phyloP scores from a whole-genome alignment of 2,797 vertebrate genomes.

The Danio choprae region DNA sequence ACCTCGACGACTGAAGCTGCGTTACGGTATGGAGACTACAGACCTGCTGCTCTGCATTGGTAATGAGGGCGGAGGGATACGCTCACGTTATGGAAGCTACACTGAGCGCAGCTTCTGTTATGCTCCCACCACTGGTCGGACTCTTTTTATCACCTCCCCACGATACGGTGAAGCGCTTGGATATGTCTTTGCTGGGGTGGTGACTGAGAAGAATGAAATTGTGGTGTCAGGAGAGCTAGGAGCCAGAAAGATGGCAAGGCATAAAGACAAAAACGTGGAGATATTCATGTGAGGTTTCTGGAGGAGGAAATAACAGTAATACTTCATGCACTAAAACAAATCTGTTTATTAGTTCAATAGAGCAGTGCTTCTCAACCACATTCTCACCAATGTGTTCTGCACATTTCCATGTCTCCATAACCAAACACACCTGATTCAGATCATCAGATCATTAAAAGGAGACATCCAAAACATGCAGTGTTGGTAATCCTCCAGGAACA shows the following conservation, averaged over 20 bases:
- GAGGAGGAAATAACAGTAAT: conserved; percentile 21
- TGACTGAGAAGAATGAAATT: conserved; percentile 89
- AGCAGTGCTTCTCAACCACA: too few species aligned
- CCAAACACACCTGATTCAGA: too few species aligned
- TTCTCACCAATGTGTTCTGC: too few species aligned
- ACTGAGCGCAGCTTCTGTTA: conserved; percentile 93
- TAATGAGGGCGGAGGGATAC: conserved; percentile 89
- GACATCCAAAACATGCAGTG: too few species aligned
- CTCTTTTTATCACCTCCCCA: conserved; percentile 93
- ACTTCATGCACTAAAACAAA: background rate
- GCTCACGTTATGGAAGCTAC: conserved; percentile 87
- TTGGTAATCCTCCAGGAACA: too few species aligned
- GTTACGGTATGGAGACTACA: conserved; percentile 97
- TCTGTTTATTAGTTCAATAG: background rate
- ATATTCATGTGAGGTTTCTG: conserved; percentile 86
- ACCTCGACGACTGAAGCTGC: conserved; percentile 82
- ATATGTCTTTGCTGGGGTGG: conserved; percentile 87
- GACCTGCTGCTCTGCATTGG: conserved; percentile 93
- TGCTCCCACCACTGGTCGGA: conserved; percentile 83
- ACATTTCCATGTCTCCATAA: too few species aligned
- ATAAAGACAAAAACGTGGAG: conserved; percentile 87
- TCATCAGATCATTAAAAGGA: too few species aligned
- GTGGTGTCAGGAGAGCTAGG: conserved; percentile 92
- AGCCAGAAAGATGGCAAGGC: conserved; percentile 86
- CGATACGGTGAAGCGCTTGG: conserved; percentile 91